A percentile compares a stretch with the other conserved stretches of the same genome.
These are phyloP conservation scores for Leucozona laternaria DNA, from an alignment of 2,888 invertebrate species.

Conservation along the genomic window DNA sequence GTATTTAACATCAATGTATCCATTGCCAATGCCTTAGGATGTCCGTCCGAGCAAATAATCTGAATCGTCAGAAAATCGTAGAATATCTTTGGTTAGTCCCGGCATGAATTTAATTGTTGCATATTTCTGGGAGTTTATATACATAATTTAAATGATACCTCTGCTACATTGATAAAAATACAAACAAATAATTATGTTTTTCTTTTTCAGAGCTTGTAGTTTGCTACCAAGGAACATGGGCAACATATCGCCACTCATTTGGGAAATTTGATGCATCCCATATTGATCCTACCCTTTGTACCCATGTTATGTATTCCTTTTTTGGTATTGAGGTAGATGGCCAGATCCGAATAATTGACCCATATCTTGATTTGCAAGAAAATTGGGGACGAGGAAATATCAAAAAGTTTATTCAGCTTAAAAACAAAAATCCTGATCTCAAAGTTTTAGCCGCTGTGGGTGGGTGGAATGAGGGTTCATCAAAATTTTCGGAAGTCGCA, in stretches of 20 bases:
- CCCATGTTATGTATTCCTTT: constrained; percentile 91
- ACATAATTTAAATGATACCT: too few relatives aligned
- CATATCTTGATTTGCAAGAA: constrained; percentile 87
- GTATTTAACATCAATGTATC: too few relatives aligned
- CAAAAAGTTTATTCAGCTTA: constrained; percentile 82
- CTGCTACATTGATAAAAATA: too few relatives aligned
- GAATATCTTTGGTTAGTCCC: too few relatives aligned
- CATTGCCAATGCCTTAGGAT: too few relatives aligned
- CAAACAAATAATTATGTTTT: background rate
- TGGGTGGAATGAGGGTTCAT: constrained; percentile 85
- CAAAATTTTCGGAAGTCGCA: constrained; percentile 84
- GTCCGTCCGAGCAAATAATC: too few relatives aligned
- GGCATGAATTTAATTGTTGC: too few relatives aligned
- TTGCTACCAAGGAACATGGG: constrained; percentile 92
- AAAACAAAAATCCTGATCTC: constrained; percentile 82
- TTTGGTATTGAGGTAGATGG: constrained; percentile 86
- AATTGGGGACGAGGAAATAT: constrained; percentile 85
- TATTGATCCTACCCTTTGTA: constrained; percentile 89
- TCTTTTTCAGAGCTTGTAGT: constrained; percentile 85
- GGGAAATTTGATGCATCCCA: constrained; percentile 88
- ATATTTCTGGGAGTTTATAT: too few relatives aligned
- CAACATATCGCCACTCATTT: constrained; percentile 87
- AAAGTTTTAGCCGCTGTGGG: constrained; percentile 83
- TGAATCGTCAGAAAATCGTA: too few relatives aligned
- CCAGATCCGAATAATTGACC: constrained; percentile 85